Percentiles rank a stretch among this genome's conserved stretches.
Evolutionary conservation across 2,797 vertebrate genomes (phyloP).

Genomic region (Ambastaia sidthimunki): DNA sequence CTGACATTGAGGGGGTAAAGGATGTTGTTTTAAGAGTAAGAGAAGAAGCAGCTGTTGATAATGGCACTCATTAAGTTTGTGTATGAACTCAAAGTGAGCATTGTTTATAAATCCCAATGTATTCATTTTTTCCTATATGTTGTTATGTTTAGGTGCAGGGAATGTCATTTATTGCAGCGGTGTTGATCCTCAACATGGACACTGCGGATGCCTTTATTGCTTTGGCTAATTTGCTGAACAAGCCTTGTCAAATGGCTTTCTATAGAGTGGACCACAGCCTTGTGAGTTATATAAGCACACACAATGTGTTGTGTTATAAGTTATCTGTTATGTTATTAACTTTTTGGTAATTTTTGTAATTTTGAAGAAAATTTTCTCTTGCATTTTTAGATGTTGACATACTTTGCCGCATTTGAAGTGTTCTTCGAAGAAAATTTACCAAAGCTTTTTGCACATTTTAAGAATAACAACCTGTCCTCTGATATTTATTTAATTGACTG

Average conservation of each 20-base stretch:
- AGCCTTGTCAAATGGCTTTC: conserved; percentile 81
- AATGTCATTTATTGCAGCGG: conserved; percentile 84
- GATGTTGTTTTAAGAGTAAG: neutral
- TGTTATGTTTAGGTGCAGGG: conserved; percentile 40
- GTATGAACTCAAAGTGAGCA: neutral
- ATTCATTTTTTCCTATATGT: neutral
- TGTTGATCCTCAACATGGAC: conserved; percentile 89
- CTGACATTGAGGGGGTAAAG: neutral
- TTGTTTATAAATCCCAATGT: neutral
- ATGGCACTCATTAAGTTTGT: neutral
- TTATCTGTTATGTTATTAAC: neutral
- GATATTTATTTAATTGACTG: conserved; percentile 95
- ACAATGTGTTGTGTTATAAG: neutral
- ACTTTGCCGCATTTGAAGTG: conserved; percentile 90
- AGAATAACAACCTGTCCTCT: conserved; percentile 86
- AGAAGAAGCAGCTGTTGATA: neutral
- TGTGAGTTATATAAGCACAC: conserved; percentile 26
- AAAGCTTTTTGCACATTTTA: conserved; percentile 89
- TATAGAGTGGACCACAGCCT: conserved; percentile 47
- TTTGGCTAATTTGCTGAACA: conserved; percentile 91
- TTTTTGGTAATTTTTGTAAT: neutral
- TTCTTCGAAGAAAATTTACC: conserved; percentile 93
- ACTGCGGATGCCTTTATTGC: conserved; percentile 90
- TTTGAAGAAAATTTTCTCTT: neutral
- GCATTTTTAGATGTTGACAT: conserved; percentile 86